Conservation (phyloP, 2,888 invertebrate species). For the Drosophila meridionalis region DNA sequence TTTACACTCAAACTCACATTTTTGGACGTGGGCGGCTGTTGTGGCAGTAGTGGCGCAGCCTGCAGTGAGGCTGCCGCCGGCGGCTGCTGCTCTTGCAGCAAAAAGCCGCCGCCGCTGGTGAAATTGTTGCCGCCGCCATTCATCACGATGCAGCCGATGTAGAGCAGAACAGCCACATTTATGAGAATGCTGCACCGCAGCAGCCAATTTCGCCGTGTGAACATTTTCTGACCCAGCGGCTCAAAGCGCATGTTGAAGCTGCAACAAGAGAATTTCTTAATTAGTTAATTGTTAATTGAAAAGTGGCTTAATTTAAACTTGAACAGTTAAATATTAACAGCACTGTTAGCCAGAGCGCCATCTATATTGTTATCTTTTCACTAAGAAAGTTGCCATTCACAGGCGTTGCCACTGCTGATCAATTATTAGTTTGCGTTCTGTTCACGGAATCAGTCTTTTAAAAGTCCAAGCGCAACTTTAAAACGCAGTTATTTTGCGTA, state of each 20-base stretch:
- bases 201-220: slow-evolving; percentile 89
- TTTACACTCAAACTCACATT: slow-evolving; percentile 58
- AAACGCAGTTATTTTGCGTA: neutral
- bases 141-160: slow-evolving; percentile 89
- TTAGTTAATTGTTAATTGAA: slow-evolving; percentile 2
- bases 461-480: neutral
- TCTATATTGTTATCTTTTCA: neutral
- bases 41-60: slow-evolving; percentile 50
- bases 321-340: neutral
- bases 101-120: slow-evolving; percentile 79
- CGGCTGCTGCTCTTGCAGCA: slow-evolving; percentile 83
- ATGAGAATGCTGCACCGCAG: slow-evolving; percentile 91
- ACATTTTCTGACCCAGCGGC: slow-evolving; percentile 84
- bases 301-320: slow-evolving; percentile 5
- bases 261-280: slow-evolving; percentile 11
- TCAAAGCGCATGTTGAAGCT: slow-evolving; percentile 82
- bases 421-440: too few relatives aligned
- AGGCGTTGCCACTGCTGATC: neutral
- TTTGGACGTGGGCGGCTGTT: slow-evolving; percentile 65
- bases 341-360: slow-evolving; percentile 2
- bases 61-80: slow-evolving; percentile 57
- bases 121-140: slow-evolving; percentile 85
- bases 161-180: slow-evolving; percentile 90
- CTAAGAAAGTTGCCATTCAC: neutral
- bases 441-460: neutral